These are phyloP conservation scores for Neogobius melanostomus DNA, from an alignment of 2,113 vertebrate species.

Conservation along the genomic window DNA sequence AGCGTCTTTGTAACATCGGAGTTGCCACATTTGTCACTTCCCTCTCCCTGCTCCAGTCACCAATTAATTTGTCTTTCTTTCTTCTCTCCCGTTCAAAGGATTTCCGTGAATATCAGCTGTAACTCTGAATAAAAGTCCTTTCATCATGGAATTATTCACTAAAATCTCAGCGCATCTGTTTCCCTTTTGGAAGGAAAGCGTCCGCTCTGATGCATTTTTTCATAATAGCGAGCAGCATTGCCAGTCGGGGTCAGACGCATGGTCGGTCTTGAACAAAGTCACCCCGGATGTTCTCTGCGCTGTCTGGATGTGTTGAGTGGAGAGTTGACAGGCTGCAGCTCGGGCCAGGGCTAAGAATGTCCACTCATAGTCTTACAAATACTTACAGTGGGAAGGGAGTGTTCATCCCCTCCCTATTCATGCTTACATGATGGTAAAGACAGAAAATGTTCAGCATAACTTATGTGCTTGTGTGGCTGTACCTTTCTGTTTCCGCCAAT, in stretches of 20 bases:
- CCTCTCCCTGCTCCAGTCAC: slow-evolving; percentile 25
- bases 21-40: slow-evolving; percentile 12
- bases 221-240: slow-evolving; percentile 13
- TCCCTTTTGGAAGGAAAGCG: slow-evolving; percentile 25
- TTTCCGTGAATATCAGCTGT: slow-evolving; percentile 33
- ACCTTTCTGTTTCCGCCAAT: too few species aligned
- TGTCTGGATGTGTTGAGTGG: slow-evolving; percentile 1
- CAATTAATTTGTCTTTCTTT: slow-evolving; percentile 31
- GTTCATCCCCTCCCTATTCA: too few species aligned
- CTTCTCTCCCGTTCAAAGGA: slow-evolving; percentile 35
- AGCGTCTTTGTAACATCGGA: not conserved
- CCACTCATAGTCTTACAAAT: not conserved
- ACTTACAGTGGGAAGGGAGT: not conserved
- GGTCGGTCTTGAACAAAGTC: slow-evolving; percentile 28
- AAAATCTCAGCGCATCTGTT: slow-evolving; percentile 25
- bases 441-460: too few species aligned
- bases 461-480: too few species aligned
- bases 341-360: not conserved
- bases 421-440: too few species aligned
- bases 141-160: slow-evolving; percentile 59
- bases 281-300: not conserved
- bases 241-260: slow-evolving; percentile 20
- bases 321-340: slow-evolving; percentile 11
- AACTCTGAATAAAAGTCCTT: slow-evolving; percentile 54
- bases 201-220: slow-evolving; percentile 23